Conservation (phyloP, 35 echinoderm and acorn worm species). For the Patiria miniata region DNA sequence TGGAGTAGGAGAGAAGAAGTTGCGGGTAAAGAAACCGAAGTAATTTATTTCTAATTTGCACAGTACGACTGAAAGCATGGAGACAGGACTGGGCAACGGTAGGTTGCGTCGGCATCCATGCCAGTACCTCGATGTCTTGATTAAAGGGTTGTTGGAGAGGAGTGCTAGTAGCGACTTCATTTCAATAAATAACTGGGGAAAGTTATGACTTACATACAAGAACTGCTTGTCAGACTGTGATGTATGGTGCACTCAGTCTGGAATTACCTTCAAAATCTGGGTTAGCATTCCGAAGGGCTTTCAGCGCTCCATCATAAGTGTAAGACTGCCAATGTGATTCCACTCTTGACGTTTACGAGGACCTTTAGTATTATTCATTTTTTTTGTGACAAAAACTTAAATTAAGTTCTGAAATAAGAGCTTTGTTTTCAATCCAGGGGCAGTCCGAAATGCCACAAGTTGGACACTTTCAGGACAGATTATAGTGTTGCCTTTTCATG, state of each 20-base stretch:
- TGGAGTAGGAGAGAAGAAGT: not conserved
- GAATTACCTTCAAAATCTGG: not conserved
- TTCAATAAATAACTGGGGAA: not conserved
- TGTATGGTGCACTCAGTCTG: not conserved
- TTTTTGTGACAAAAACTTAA: too few relatives aligned
- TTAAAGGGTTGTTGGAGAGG: not conserved
- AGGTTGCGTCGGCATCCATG: not conserved
- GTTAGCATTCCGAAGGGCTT: not conserved
- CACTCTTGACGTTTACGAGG: too few relatives aligned
- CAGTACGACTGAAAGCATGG: not conserved
- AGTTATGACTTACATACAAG: too few relatives aligned
- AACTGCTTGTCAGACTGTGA: not conserved
- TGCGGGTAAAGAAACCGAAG: not conserved
- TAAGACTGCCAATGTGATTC: too few relatives aligned
- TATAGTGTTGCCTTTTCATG: too few relatives aligned
- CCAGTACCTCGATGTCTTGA: not conserved
- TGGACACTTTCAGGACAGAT: too few relatives aligned
- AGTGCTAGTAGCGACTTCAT: not conserved
- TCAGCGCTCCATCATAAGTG: too few relatives aligned
- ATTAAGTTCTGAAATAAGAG: too few relatives aligned
- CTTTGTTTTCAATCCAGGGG: too few relatives aligned
- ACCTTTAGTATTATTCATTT: too few relatives aligned
- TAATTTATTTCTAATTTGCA: conserved; percentile 24
- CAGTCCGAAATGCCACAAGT: too few relatives aligned
- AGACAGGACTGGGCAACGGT: not conserved